Evolutionary conservation across 2,113 vertebrate species (phyloP).

Genomic region (Pelmatolapia mariae): DNA sequence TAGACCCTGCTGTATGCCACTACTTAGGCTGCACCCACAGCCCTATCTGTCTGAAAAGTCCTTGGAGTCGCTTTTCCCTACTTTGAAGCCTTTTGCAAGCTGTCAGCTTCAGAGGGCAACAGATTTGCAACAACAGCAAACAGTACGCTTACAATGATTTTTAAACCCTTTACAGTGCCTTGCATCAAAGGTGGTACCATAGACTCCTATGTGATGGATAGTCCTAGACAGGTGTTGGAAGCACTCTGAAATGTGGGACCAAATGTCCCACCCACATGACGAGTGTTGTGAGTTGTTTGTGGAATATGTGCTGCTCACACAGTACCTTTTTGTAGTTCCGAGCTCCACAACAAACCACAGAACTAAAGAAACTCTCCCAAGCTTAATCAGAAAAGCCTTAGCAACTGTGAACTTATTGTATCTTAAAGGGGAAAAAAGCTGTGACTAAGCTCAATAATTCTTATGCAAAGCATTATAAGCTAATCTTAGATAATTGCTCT

Average conservation of each 20-base stretch:
- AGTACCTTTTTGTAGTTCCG: neutral
- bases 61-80: neutral
- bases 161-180: neutral
- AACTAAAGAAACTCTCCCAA: neutral
- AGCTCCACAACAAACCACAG: neutral
- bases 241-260: neutral
- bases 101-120: neutral
- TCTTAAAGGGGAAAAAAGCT: neutral
- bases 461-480: neutral
- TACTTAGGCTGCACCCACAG: neutral
- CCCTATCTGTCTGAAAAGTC: neutral
- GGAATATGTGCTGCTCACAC: neutral
- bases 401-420: neutral
- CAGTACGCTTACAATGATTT: neutral
- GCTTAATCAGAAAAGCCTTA: neutral
- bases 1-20: neutral
- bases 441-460: neutral
- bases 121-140: constrained; percentile 20
- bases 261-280: constrained; percentile 1
- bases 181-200: neutral
- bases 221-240: constrained; percentile 16
- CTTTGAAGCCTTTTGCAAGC: neutral
- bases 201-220: constrained; percentile 7
- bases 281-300: neutral
- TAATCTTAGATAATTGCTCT: neutral